Base-by-base conservation (phyloP, 2,113 vertebrate species). In the Mobula hypostoma region DNA sequence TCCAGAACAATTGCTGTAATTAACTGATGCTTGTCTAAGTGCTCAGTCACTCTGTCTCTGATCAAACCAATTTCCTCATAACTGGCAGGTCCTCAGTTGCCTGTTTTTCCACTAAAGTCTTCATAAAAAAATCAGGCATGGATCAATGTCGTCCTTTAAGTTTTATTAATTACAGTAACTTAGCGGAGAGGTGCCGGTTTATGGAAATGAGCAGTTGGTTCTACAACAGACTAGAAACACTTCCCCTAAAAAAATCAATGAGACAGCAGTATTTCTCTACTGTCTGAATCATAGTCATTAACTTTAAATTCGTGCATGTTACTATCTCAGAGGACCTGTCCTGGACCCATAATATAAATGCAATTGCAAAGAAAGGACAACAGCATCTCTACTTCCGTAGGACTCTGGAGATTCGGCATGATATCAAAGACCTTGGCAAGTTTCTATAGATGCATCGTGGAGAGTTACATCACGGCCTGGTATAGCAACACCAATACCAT, bases 231-330 rank as follows among this genome's bases (percentile, higher is more conserved):
- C 48, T 12, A 9, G 21, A 24, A 56, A 61, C 24, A 24, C 27
- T 85, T 27, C 56, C 48, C 48, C 29, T 90, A 7, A 66, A 32
- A 61, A 90, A 90, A 90, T 90, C 85, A 90, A 90, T 90, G 61
- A 66, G 61, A 32, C 61, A 0, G 1, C 29, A 66, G 29, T 29
- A 63, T 63, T 63, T 88, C 15, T 90, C n/a, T 29, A 32, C 7
- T 2, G 6, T 58, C 80, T 4, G 29, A 90, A n/a, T 68, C 48
- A 48, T 48, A 48, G 3, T 48, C 48, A 48, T 48, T 48, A 48
- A 48, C 48, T 48, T 48, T 48, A 48, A 48, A 48, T 48, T 48
- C 48, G 0, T 1, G 48, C 48, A 48, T 48, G 48, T 48, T 48
- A 48, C 48, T 1, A 48, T 48, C 48, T 48, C 48, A 48, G 48